phyloP scores from a whole-genome alignment of 2,888 invertebrate species.

The Eumacrocentrus americanus region DNA sequence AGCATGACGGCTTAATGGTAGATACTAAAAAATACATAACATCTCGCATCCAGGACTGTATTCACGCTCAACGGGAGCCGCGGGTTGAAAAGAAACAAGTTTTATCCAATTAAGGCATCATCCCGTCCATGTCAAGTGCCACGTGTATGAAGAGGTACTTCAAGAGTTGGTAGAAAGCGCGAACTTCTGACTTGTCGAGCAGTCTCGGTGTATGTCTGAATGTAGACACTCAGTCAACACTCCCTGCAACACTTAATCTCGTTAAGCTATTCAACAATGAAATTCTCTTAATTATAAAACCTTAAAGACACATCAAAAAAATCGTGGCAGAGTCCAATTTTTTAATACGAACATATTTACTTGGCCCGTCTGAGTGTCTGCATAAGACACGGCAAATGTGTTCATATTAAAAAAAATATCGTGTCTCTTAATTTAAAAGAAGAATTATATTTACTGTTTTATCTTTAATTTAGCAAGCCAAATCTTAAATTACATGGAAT shows the following conservation, averaged over 20 bases:
- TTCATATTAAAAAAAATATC: too few relatives aligned
- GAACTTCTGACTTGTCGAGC: background rate
- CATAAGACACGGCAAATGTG: too few relatives aligned
- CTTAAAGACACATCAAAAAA: too few relatives aligned
- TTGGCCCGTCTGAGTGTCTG: too few relatives aligned
- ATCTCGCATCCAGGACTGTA: background rate
- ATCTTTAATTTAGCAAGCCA: too few relatives aligned
- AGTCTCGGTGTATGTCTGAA: background rate
- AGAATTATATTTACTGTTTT: too few relatives aligned
- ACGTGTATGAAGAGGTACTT: background rate
- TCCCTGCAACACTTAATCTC: background rate
- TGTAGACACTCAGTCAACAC: background rate
- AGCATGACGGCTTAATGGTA: background rate
- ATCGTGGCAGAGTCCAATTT: too few relatives aligned
- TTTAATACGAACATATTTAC: too few relatives aligned
- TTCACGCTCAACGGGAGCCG: slow-evolving; percentile 22
- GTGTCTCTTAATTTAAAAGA: too few relatives aligned
- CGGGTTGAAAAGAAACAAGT: slow-evolving; percentile 32
- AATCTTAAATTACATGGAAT: too few relatives aligned
- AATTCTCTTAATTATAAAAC: background rate
- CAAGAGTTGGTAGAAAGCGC: background rate
- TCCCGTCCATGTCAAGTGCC: slow-evolving; percentile 22
- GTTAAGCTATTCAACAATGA: background rate
- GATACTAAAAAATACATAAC: background rate
- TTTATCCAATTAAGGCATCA: slow-evolving; percentile 41